Conservation (phyloP, 2,888 invertebrate species). For the Metacarcinus magister region DNA sequence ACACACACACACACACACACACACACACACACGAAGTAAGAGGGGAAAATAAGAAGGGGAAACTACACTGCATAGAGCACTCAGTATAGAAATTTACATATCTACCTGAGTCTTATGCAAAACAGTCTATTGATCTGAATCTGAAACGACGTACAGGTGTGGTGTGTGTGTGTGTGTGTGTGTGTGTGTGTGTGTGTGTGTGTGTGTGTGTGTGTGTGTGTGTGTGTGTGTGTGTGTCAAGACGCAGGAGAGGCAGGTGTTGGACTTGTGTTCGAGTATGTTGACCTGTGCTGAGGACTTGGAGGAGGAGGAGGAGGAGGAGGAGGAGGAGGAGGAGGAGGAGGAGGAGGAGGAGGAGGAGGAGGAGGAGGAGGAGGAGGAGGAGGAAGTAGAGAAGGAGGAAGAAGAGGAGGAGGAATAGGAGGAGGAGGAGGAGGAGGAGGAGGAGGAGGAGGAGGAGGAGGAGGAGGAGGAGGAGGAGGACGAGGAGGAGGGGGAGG, state of each 20-base stretch:
- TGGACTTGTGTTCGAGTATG: neutral
- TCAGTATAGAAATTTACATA: neutral
- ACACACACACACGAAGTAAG: neutral
- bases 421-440: neutral
- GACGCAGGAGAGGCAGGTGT: neutral
- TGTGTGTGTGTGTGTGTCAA: conserved; percentile 30
- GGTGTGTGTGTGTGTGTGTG: neutral
- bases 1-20: neutral
- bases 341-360: neutral
- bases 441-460: no score
- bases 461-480: neutral
- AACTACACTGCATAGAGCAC: neutral
- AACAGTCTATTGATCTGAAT: neutral
- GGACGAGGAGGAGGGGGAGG: neutral
- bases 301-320: neutral
- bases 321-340: neutral
- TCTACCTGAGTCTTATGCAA: neutral
- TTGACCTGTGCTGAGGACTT: neutral
- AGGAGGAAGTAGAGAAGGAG: neutral
- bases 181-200: conserved; percentile 37
- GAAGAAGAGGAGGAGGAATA: neutral
- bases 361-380: neutral
- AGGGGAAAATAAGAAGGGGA: neutral
- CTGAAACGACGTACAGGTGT: neutral
- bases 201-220: conserved; percentile 39